Evolutionary conservation across 2,113 vertebrate species (phyloP), one percentile per base, ranked within the genome.

Genomic region (Podilymbus podiceps): DNA sequence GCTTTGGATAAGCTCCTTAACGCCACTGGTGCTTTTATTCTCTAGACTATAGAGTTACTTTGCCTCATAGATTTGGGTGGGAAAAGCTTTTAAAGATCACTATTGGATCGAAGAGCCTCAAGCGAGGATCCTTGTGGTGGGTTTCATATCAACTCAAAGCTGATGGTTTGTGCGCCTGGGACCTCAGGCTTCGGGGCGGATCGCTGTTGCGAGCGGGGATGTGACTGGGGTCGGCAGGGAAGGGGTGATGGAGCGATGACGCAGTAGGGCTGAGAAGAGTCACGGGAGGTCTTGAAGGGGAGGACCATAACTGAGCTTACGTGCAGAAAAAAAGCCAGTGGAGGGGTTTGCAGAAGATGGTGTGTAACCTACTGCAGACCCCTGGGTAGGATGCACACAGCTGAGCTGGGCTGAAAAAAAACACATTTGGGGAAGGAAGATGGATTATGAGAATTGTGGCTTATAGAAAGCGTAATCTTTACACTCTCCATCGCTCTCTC

Each of bases 151-250:
- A 11, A 2, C 52, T 50, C 59, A 35, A 10, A 13, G n/a, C 6
- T 19, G 28, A 14, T 27, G 77, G 62, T 38, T 68, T 33, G 31
- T 71, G n/a, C n/a, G 69, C n/a, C 31, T 31, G 74, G 78, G 44
- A 44, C 60, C 46, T 56, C 1, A 1, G 76, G 27, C 25, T 75
- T 40, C 19, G 4, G 30, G 28, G 64, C 25, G 67, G 64, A 20
- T 8, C 68, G 58, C 55, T 53, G 71, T 64, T 0, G 8, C 11
- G 23, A 77, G 31, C 12, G 0, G 59, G 30, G 33, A 22, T 15
- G 44, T 5, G 52, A 27, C 78, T 50, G 71, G 12, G 0, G 0
- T 27, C 6, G 9, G n/a, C 49, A 52, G 12, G 18, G 21, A 52
- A 63, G 42, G 44, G 46, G 31, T 11, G 64, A 7, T 0, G 47